Conservation (phyloP, 2,888 invertebrate species). For the Sminthurides aquaticus region DNA sequence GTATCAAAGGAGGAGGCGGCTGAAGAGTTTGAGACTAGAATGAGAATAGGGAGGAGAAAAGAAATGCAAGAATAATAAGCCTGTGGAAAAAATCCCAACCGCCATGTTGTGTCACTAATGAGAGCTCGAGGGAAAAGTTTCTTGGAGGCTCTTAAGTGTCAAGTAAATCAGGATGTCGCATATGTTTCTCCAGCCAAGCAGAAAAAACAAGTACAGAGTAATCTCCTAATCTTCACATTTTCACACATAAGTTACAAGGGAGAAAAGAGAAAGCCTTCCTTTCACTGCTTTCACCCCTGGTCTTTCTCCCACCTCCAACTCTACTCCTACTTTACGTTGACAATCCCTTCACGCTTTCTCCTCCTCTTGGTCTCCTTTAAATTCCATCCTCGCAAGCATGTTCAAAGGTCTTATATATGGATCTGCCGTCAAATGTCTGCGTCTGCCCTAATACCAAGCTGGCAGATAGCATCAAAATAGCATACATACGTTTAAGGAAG, state of each 20-base stretch:
- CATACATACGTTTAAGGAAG: no score
- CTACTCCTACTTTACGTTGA: background rate
- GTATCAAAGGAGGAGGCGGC: background rate
- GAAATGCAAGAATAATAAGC: background rate
- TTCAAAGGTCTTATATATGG: no score
- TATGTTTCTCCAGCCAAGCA: constrained; percentile 19
- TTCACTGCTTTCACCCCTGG: no score
- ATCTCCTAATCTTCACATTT: constrained; percentile 16
- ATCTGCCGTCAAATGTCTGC: no score
- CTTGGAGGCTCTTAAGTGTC: constrained; percentile 19
- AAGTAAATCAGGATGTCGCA: constrained; percentile 26
- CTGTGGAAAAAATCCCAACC: background rate
- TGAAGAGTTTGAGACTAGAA: background rate
- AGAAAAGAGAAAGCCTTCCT: constrained; percentile 1
- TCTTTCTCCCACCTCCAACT: background rate
- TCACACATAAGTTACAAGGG: constrained; percentile 15
- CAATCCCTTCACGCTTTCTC: background rate
- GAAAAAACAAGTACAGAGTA: constrained; percentile 7
- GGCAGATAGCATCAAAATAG: no score
- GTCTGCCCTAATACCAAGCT: no score
- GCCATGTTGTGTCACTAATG: background rate
- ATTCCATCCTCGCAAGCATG: no score
- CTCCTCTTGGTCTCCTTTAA: background rate
- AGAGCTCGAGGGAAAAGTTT: background rate
- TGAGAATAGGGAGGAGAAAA: no score